Conservation (phyloP, 2,888 invertebrate genomes). For the Eupithecia dodoneata region DNA sequence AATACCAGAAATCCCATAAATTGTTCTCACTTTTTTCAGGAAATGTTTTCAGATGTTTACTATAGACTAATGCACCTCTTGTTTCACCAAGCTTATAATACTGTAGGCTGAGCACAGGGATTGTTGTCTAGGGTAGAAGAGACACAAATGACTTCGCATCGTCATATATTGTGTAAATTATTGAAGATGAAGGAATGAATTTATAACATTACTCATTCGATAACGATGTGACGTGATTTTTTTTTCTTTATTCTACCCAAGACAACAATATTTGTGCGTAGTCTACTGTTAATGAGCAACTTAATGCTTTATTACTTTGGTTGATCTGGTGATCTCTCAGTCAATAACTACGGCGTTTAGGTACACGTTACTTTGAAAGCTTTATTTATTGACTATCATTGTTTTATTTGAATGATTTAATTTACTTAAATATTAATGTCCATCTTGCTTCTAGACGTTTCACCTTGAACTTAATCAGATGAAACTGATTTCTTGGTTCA, state of each 20-base stretch:
- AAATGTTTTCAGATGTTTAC: too few relatives aligned
- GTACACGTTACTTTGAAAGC: neutral
- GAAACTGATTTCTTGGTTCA: constrained; percentile 38
- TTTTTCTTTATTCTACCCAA: too few relatives aligned
- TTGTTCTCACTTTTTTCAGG: too few relatives aligned
- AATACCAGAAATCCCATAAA: neutral
- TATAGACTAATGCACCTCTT: neutral
- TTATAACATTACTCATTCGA: too few relatives aligned
- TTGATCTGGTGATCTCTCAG: neutral
- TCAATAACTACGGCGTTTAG: neutral
- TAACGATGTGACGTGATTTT: too few relatives aligned
- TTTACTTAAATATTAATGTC: neutral
- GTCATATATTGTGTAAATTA: too few relatives aligned
- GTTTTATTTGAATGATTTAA: neutral
- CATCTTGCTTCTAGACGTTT: neutral
- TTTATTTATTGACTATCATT: neutral
- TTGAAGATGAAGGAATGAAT: too few relatives aligned
- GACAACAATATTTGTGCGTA: too few relatives aligned
- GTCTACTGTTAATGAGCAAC: neutral
- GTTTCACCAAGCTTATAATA: neutral
- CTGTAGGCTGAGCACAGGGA: neutral
- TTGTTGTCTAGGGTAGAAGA: too few relatives aligned
- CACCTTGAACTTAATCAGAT: constrained; percentile 33
- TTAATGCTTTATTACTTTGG: neutral
- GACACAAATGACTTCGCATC: too few relatives aligned